Conservation (phyloP, 2,888 invertebrate genomes). For the Physocephala rufipes region DNA sequence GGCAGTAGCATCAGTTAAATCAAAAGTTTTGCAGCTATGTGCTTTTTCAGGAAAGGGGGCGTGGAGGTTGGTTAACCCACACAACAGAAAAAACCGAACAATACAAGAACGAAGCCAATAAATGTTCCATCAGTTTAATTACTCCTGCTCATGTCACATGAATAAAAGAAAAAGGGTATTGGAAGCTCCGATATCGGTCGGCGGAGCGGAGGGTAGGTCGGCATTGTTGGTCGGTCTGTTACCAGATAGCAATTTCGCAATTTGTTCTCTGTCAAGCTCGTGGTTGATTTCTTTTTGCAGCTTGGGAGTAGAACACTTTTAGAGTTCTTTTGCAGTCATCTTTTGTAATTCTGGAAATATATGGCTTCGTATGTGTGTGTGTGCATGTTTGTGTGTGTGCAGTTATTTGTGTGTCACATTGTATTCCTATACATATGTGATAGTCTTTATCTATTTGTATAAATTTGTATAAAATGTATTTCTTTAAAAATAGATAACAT, state of each 20-base stretch:
- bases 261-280: neutral
- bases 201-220: neutral
- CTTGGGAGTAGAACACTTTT: neutral
- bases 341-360: neutral
- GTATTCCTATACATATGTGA: too few relatives aligned
- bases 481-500: too few relatives aligned
- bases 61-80: neutral
- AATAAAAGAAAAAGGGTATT: too few relatives aligned
- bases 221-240: neutral
- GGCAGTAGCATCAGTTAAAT: slow-evolving; percentile 8
- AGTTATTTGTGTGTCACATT: neutral
- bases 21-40: neutral
- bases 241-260: neutral
- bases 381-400: neutral
- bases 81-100: neutral
- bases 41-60: too few relatives aligned
- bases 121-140: slow-evolving; percentile 54
- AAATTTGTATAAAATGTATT: too few relatives aligned
- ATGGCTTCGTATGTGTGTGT: neutral
- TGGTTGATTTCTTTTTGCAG: neutral
- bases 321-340: neutral
- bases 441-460: neutral
- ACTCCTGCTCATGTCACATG: slow-evolving; percentile 35
- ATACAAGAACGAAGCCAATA: slow-evolving; percentile 8
- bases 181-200: too few relatives aligned